Evolutionary conservation across 2,888 invertebrate genomes (phyloP), one percentile per base, ranked within the genome.

Genomic region (Plebejus melissa): DNA sequence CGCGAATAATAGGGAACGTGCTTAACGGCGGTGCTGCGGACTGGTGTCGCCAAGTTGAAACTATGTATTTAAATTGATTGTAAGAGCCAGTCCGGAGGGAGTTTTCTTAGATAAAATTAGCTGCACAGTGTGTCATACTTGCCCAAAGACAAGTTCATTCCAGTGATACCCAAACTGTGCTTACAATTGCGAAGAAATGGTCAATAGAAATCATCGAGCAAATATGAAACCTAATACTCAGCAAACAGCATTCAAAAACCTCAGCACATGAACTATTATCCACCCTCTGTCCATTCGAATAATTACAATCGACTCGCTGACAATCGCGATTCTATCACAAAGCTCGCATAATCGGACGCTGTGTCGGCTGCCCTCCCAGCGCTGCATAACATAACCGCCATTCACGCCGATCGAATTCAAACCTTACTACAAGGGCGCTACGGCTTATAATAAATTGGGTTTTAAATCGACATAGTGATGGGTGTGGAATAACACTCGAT

Each of bases 301-400:
- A 93, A 93, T 93, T 93, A 91, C 92, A 87, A 89, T 88, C 88
- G 90, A 89, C 89, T 90, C 91, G 93, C 93, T 92, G 93, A 93
- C 93, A 93, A 92, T 93, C 91, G 91, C 88, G 90, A 91, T 91
- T 91, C 91, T 86, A 87, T 90, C 90, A 92, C 93, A 93, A 93
- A 91, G 91, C 92, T 84, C 84, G 86, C 88, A 91, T 91, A 92
- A 93, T 92, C 92, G 91, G 88, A 90, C 90, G 88, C 88, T 85
- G 87, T 88, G 90, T 88, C 87, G 87, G 78, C 80, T 82, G 79
- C 79, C 80, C 77, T 77, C 82, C 74, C 87, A 82, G 77, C 84
- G 82, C 87, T 87, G 84, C 80, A 86, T 77, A 86, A 76, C 85
- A 76, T 81, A 90, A 86, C 82, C 81, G 79, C 82, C 79, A 72